phyloP scores from a whole-genome alignment of 2,113 vertebrate genomes.

The Rattus norvegicus region DNA sequence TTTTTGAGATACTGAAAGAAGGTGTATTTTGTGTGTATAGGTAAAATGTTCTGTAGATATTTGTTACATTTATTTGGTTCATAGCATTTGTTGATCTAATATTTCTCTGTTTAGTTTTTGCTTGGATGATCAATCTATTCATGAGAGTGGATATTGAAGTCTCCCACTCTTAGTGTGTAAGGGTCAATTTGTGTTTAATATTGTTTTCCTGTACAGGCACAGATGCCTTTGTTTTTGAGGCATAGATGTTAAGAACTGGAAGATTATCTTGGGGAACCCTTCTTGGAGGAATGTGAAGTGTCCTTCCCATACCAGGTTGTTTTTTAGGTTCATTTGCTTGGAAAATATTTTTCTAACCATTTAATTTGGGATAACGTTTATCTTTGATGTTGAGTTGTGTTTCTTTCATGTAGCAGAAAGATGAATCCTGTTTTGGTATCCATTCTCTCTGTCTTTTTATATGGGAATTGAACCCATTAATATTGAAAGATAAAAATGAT shows the following conservation, averaged over 20 bases:
- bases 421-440: too few species aligned
- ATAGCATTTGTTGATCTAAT: background rate
- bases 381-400: too few species aligned
- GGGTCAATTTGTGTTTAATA: background rate
- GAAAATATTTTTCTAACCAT: too few species aligned
- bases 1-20: background rate
- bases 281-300: background rate
- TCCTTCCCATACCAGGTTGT: background rate
- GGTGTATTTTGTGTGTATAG: background rate
- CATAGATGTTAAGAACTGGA: background rate
- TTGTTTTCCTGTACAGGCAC: background rate
- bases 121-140: background rate
- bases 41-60: background rate
- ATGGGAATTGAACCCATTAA: too few species aligned
- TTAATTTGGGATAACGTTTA: too few species aligned
- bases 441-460: too few species aligned
- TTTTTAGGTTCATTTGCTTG: too few species aligned
- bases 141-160: background rate
- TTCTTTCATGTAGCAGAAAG: too few species aligned
- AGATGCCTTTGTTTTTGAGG: background rate
- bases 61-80: background rate
- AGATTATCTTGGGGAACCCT: background rate
- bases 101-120: background rate
- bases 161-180: background rate
- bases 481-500: too few species aligned